Conservation (phyloP, 2,888 invertebrate species). For the Erebia aethiops region DNA sequence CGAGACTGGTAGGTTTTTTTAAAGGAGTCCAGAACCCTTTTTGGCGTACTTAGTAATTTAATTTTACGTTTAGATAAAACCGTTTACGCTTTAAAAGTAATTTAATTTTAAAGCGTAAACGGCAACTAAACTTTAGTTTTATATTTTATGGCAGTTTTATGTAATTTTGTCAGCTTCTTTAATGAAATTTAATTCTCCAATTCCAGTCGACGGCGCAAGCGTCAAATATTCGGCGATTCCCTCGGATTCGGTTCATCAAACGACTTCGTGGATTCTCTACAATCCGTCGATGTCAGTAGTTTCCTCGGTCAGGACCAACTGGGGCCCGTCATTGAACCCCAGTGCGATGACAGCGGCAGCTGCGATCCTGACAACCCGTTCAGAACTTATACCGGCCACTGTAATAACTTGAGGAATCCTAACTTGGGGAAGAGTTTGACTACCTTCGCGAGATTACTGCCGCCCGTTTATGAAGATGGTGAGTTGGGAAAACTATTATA, state of each 20-base stretch:
- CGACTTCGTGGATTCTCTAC: conserved; percentile 89
- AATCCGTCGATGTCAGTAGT: conserved; percentile 89
- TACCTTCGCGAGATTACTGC: conserved; percentile 91
- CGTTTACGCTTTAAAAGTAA: too few species aligned
- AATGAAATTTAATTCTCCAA: conserved; percentile 6
- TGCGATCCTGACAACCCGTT: conserved; percentile 89
- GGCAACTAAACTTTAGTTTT: too few species aligned
- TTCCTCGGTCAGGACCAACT: conserved; percentile 85
- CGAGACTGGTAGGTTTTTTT: too few species aligned
- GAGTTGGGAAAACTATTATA: too few species aligned
- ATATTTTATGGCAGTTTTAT: too few species aligned
- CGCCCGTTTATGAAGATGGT: conserved; percentile 95
- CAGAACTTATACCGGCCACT: conserved; percentile 91
- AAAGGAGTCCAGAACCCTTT: too few species aligned
- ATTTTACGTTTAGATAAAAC: too few species aligned
- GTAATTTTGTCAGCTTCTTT: too few species aligned
- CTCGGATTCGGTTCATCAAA: conserved; percentile 76
- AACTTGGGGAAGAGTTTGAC: conserved; percentile 92
- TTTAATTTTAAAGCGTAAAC: too few species aligned
- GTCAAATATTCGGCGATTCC: conserved; percentile 87
- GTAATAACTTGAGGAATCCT: conserved; percentile 93
- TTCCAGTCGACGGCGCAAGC: conserved; percentile 84
- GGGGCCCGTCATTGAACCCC: conserved; percentile 85
- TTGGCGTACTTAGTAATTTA: too few species aligned
- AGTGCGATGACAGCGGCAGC: conserved; percentile 87